A percentile compares a stretch with the other conserved stretches of the same genome.
These are phyloP conservation scores for Oedothorax gibbosus DNA, from an alignment of 1,140 invertebrate species.

Conservation along the genomic window DNA sequence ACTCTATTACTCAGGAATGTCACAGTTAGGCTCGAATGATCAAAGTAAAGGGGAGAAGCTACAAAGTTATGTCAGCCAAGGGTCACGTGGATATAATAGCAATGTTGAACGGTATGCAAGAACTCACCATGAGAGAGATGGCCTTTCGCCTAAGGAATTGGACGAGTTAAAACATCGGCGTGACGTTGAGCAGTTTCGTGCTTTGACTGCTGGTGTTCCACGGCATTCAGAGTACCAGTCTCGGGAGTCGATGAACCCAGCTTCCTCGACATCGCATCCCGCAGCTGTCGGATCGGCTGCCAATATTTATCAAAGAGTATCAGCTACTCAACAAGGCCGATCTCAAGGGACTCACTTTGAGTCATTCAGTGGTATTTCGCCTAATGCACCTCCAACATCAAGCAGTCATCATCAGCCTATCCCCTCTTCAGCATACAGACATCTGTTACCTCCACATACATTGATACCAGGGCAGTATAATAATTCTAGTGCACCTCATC, in stretches of 20 bases:
- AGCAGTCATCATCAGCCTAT: conserved; percentile 16
- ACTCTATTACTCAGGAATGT: conserved; percentile 51
- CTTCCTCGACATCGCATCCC: conserved; percentile 22
- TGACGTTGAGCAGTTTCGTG: conserved; percentile 32
- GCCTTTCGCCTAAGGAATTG: conserved; percentile 4
- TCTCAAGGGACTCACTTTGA: conserved; percentile 30
- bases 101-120: conserved; percentile 12
- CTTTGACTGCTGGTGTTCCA: conserved; percentile 28
- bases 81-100: conserved; percentile 18
- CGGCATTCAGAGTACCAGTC: conserved; percentile 18
- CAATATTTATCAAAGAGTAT: conserved; percentile 23
- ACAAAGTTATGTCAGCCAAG: conserved; percentile 43
- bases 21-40: conserved; percentile 42
- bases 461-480: conserved; percentile 35
- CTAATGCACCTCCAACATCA: conserved; percentile 23
- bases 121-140: conserved; percentile 12
- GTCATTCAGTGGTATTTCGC: conserved; percentile 17
- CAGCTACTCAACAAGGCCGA: conserved; percentile 19
- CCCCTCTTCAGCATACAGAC: conserved; percentile 49
- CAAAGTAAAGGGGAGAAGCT: conserved; percentile 49
- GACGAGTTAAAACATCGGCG: conserved; percentile 28
- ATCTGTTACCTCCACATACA: conserved; percentile 43
- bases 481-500: conserved; percentile 7
- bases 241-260: conserved; percentile 50
- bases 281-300: conserved; percentile 25